Percentiles rank a stretch among this genome's conserved stretches.
Evolutionary conservation across 2,888 invertebrate genomes (phyloP).

Genomic region (Latrodectus elegans): DNA sequence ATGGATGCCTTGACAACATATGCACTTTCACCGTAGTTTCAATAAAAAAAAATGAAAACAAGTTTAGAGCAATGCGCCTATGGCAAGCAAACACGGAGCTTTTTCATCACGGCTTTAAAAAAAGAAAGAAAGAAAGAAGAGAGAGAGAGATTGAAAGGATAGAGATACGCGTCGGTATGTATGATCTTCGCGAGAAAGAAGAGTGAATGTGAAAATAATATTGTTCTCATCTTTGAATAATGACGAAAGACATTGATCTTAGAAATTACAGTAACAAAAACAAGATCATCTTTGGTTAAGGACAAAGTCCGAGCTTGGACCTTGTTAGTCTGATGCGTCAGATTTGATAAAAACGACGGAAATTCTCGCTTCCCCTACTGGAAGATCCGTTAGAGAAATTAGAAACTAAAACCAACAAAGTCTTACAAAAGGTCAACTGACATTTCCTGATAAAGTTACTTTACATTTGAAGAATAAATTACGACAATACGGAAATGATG

Average conservation of each 20-base stretch:
- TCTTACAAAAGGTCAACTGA: conserved; percentile 30
- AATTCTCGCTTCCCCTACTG: neutral
- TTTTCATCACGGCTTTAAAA: neutral
- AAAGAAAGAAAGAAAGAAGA: neutral
- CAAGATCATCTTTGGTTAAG: conserved; percentile 28
- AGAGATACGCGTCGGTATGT: conserved; percentile 33
- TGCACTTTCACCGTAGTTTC: conserved; percentile 32
- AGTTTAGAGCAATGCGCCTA: conserved; percentile 18
- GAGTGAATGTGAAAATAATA: conserved; percentile 29
- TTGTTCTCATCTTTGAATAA: neutral
- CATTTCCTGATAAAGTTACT: neutral
- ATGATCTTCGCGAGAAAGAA: conserved; percentile 18
- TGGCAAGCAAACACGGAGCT: conserved; percentile 3
- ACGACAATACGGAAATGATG: no score
- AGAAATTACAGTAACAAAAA: conserved; percentile 13
- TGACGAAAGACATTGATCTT: conserved; percentile 5
- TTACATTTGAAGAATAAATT: neutral
- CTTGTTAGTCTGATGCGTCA: conserved; percentile 13
- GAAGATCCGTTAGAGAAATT: conserved; percentile 4
- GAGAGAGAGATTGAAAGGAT: no score
- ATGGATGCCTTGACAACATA: conserved; percentile 33
- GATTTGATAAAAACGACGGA: conserved; percentile 21
- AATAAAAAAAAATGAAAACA: conserved; percentile 19
- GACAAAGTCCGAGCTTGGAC: conserved; percentile 49
- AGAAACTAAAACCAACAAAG: conserved; percentile 18